Percentiles rank a stretch among this genome's conserved stretches.
Conservation (phyloP, 2,888 invertebrate species). For the Chelonus formosanus region DNA sequence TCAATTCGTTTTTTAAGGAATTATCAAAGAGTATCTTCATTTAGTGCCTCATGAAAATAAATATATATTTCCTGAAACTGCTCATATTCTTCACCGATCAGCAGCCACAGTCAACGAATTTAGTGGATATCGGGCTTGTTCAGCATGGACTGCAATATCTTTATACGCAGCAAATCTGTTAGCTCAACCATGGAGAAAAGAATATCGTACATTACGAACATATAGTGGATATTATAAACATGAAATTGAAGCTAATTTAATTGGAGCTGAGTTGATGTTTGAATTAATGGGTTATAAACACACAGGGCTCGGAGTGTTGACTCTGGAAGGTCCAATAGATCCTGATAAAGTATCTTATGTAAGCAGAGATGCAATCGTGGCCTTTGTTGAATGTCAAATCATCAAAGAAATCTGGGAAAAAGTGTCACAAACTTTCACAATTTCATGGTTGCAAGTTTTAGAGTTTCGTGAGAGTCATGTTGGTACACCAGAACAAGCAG, state of each 20-base stretch:
- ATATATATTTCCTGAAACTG: conserved; percentile 79
- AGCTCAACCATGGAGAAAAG: conserved; percentile 88
- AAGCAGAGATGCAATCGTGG: conserved; percentile 84
- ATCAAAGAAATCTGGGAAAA: conserved; percentile 81
- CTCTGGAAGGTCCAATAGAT: conserved; percentile 79
- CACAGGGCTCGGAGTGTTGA: conserved; percentile 68
- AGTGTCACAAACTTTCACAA: conserved; percentile 68
- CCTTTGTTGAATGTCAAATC: conserved; percentile 89
- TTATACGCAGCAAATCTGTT: conserved; percentile 86
- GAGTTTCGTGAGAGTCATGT: conserved; percentile 70
- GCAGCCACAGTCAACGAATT: conserved; percentile 77
- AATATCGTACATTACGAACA: conserved; percentile 81
- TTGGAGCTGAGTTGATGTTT: conserved; percentile 80
- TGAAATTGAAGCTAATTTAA: conserved; percentile 82
- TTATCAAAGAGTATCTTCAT: conserved; percentile 80
- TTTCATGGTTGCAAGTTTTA: conserved; percentile 76
- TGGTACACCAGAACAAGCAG: conserved; percentile 68
- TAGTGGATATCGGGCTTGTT: conserved; percentile 81
- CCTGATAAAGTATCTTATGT: conserved; percentile 82
- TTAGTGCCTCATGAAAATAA: conserved; percentile 82
- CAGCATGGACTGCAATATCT: conserved; percentile 86
- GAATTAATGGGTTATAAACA: conserved; percentile 84
- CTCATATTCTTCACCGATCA: conserved; percentile 78
- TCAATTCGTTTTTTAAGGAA: conserved; percentile 66
- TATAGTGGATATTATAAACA: conserved; percentile 91